These are phyloP conservation scores for Montipora capitata DNA, from an alignment of 92 coral and sea anemone species.

Conservation along the genomic window DNA sequence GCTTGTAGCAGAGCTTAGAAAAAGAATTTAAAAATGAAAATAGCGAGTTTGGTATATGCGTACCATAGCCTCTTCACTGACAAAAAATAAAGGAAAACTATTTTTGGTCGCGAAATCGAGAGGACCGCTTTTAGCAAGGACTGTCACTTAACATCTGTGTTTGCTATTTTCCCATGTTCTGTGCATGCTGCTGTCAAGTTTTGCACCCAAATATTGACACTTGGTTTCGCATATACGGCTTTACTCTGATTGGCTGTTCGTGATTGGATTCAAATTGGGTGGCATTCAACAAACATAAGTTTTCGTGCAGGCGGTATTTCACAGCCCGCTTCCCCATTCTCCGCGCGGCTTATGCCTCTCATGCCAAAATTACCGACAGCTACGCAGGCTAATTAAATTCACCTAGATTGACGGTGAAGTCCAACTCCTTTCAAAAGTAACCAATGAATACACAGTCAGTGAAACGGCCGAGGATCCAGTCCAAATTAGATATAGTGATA, in stretches of 20 bases:
- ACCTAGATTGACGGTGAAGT: background rate
- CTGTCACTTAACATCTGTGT: too few species aligned
- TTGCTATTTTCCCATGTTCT: too few species aligned
- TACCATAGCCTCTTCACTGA: constrained; percentile 5
- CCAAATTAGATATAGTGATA: constrained; percentile 6
- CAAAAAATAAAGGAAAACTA: constrained; percentile 10
- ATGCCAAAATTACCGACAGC: too few species aligned
- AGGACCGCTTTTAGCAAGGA: constrained; percentile 20
- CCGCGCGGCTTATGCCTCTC: too few species aligned
- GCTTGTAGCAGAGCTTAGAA: constrained; percentile 1
- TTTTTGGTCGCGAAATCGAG: constrained; percentile 23
- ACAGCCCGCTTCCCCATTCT: too few species aligned
- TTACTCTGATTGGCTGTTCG: too few species aligned
- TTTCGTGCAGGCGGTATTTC: too few species aligned
- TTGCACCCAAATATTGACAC: too few species aligned
- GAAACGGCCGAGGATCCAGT: constrained; percentile 20
- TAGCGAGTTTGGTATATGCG: background rate
- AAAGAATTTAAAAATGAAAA: background rate
- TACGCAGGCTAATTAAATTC: background rate
- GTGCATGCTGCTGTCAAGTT: too few species aligned
- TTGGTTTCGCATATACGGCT: too few species aligned
- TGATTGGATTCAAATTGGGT: too few species aligned
- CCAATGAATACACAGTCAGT: constrained; percentile 15
- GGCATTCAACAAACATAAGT: too few species aligned
- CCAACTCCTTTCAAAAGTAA: background rate